These are phyloP conservation scores for Tor tambroides DNA, from an alignment of 2,113 vertebrate genomes.

Conservation along the genomic window DNA sequence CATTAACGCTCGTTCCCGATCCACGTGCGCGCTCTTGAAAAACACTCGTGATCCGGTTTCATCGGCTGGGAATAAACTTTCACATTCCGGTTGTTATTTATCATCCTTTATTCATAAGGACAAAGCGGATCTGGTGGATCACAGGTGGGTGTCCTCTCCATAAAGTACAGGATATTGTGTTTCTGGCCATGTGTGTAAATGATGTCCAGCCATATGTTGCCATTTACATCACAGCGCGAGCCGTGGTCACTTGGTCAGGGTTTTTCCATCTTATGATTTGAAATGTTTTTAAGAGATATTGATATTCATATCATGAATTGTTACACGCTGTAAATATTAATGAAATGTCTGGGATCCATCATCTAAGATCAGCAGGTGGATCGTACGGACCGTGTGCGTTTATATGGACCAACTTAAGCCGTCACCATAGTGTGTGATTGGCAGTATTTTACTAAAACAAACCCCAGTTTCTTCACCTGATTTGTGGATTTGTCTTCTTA, in stretches of 20 bases:
- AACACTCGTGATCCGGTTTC: constrained; percentile 20
- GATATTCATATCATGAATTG: constrained; percentile 59
- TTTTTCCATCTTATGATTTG: background rate
- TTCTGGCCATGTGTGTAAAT: constrained; percentile 22
- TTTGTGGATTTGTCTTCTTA: constrained; percentile 55
- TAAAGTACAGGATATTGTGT: background rate
- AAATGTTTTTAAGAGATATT: background rate
- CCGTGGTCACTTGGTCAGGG: background rate
- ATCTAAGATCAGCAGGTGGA: constrained; percentile 22
- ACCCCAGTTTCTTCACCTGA: background rate
- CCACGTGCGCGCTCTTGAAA: constrained; percentile 45
- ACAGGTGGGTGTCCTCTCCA: constrained; percentile 67
- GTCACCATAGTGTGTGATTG: background rate
- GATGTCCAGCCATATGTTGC: constrained; percentile 19
- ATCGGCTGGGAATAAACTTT: constrained; percentile 70
- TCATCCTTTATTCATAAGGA: constrained; percentile 54
- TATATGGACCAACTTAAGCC: background rate
- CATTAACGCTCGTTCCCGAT: constrained; percentile 51
- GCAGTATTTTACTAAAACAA: background rate
- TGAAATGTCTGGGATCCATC: background rate
- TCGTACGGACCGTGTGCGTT: background rate
- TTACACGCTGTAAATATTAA: constrained; percentile 28
- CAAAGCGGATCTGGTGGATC: constrained; percentile 54
- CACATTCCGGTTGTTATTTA: constrained; percentile 60
- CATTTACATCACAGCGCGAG: background rate